phyloP scores from a whole-genome alignment of 1,140 invertebrate genomes.

The Drosophila lacertosa region DNA sequence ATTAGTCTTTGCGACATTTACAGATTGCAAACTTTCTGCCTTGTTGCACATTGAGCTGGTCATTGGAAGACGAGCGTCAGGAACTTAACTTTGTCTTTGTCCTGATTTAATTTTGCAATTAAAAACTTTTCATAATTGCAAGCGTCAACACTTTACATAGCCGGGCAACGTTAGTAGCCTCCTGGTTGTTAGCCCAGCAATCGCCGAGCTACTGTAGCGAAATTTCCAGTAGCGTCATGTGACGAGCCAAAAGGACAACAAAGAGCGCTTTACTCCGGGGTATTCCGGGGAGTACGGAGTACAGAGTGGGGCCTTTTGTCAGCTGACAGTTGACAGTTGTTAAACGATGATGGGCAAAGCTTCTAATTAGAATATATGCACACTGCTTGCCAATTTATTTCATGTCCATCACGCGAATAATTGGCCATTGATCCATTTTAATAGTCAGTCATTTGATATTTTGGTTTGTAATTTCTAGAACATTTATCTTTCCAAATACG shows the following conservation, averaged over 20 bases:
- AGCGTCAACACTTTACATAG: slow-evolving; percentile 42
- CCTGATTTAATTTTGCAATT: slow-evolving; percentile 73
- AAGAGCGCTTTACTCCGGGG: too few relatives aligned
- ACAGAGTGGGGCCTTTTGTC: neutral
- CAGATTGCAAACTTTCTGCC: slow-evolving; percentile 69
- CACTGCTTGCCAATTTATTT: slow-evolving; percentile 34
- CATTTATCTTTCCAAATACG: too few relatives aligned
- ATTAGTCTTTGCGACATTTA: slow-evolving; percentile 67
- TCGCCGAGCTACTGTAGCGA: neutral
- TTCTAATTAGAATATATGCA: slow-evolving; percentile 42
- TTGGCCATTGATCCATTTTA: slow-evolving; percentile 12
- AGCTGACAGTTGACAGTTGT: slow-evolving; percentile 17
- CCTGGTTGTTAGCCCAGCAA: slow-evolving; percentile 18
- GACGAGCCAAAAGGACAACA: neutral
- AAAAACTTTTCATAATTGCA: slow-evolving; percentile 76
- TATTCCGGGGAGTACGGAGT: too few relatives aligned
- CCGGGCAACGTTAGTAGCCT: neutral
- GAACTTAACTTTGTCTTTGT: slow-evolving; percentile 52
- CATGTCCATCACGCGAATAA: slow-evolving; percentile 30
- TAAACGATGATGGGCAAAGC: slow-evolving; percentile 28
- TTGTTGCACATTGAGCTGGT: slow-evolving; percentile 40
- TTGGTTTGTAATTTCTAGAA: too few relatives aligned
- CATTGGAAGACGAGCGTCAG: neutral
- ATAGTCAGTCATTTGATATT: neutral
- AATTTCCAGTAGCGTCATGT: neutral